Evolutionary conservation across 2,113 vertebrate species (phyloP), one percentile per base, ranked within the genome.

Genomic region (Fulica atra): DNA sequence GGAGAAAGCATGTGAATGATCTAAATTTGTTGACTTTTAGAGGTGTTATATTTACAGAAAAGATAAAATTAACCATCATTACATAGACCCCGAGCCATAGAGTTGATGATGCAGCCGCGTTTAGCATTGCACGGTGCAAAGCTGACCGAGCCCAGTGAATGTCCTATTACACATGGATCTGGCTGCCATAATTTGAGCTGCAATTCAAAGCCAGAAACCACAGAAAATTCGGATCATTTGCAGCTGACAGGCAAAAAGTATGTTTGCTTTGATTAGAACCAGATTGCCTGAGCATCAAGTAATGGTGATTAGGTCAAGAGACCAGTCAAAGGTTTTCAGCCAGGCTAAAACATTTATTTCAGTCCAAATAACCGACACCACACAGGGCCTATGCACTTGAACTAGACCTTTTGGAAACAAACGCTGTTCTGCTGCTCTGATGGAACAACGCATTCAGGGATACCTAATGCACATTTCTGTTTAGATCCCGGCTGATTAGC

Each of bases 181-280:
- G 66, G 68, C 63, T 83, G 51, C 88, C 51, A 23, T 69, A 69
- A 77, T 74, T 86, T 74, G 63, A 65, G 78, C 81, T 92, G 61
- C 65, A 68, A 5, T 85, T 85, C 73, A 92, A 61, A 91, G 60
- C 64, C 82, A 90, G 65, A 35, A 64, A 36, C 68, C 44, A 42
- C 69, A 81, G 71, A 89, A 84, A 77, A 54, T 46, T 73, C 64
- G 81, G 66, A 66, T 89, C 16, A 24, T 60, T 83, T 61, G 72
- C 44, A 91, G 60, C 48, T n/a, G 71, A 90, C 61, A 64, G 71
- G 65, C 48, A 48, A 35, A 36, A 91, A 51, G 16, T n/a, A 31
- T n/a, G 50, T 63, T 94, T 82, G 42, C 51, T 77, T 86, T 83
- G 86, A 83, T 16, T 57, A 28, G 64, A 92, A 76, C 44, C 88